Evolutionary conservation across 1,140 invertebrate genomes (phyloP), one percentile per base, ranked within the genome.

Genomic region (Cardiocondyla obscurior): DNA sequence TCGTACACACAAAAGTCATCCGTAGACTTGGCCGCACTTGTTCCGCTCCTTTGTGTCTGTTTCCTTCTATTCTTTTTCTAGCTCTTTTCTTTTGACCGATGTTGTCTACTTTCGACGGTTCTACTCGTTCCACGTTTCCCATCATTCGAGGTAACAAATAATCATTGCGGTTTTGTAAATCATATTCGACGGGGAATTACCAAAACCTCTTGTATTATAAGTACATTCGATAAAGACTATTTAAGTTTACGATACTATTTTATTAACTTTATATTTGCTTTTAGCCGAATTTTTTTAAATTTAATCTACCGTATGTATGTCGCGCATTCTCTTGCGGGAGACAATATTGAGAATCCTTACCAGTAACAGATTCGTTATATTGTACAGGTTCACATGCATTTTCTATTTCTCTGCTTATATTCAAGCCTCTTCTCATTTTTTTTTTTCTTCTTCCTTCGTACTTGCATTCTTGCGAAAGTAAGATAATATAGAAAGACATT

Each of bases 1-100:
- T 79, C 49, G 49, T 53, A 79, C 30, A 67, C 62, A 79, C 74
- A 79, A 82, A 65, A 65, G 49, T 73, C 77, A 64, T 36, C 33
- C 44, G 74, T 65, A 62, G 76, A 82, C 60, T 73, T 42, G 46
- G 74, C 73, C 70, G 62, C 83, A 70, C 49, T 85, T 69, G 76
- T 79, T 77, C 60, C 74, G 60, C 62, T 39, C 70, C 46, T 62
- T 82, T 57, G 73, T 79, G 72, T 81, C 74, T 83, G n/a, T 62
- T 67, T 49, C 33, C 10, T 69, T 30, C 57, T 62, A 70, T 67
- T 85, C 62, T 85, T 84, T 85, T 85, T 84, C 76, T 53, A 64
- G 55, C 62, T 79, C 46, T 42, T 62, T 33, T 55, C 82, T 77
- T 76, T 85, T 79, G 46, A 77, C 33, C 22, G 62, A 53, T 53